Evolutionary conservation across 2,797 vertebrate genomes (phyloP).

Genomic region (Diplodus sargus): DNA sequence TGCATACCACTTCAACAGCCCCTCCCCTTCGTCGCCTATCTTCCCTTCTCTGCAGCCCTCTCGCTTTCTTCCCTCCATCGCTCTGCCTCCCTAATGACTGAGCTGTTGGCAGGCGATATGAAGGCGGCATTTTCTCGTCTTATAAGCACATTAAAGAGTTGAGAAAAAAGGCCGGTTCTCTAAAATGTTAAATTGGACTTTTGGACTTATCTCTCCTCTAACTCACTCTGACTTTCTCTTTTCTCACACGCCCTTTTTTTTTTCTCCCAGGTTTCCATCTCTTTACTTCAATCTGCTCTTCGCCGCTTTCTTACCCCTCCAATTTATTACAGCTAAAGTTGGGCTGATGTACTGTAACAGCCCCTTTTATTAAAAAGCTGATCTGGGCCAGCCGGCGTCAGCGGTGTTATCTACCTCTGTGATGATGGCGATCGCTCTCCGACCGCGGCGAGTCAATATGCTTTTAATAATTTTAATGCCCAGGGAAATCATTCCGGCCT

Average conservation of each 20-base stretch:
- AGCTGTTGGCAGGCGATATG: conserved; percentile 64
- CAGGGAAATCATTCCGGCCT: conserved; percentile 54
- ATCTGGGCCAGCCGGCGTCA: conserved; percentile 25
- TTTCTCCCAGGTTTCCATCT: neutral
- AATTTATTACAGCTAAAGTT: conserved; percentile 29
- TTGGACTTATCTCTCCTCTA: conserved; percentile 37
- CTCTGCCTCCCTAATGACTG: conserved; percentile 65
- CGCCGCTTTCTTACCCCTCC: conserved; percentile 4
- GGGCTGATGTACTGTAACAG: conserved; percentile 9
- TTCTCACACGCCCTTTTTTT: conserved; percentile 10
- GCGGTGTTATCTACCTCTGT: conserved; percentile 20
- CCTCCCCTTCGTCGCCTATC: conserved; percentile 11
- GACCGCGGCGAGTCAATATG: conserved; percentile 53
- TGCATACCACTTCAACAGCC: conserved; percentile 24
- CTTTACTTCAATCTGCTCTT: conserved; percentile 17
- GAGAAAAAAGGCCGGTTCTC: conserved; percentile 14
- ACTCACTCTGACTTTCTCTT: conserved; percentile 32
- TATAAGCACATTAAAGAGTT: conserved; percentile 57
- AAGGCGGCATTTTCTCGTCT: conserved; percentile 59
- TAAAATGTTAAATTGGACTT: conserved; percentile 52
- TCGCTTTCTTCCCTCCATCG: conserved; percentile 17
- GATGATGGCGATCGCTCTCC: conserved; percentile 34
- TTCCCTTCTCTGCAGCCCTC: conserved; percentile 21
- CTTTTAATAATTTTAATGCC: conserved; percentile 59
- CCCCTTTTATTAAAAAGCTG: conserved; percentile 60